Evolutionary conservation across 1,140 invertebrate species (phyloP), one percentile per base, ranked within the genome.

Genomic region (Drosophila kepulauana): DNA sequence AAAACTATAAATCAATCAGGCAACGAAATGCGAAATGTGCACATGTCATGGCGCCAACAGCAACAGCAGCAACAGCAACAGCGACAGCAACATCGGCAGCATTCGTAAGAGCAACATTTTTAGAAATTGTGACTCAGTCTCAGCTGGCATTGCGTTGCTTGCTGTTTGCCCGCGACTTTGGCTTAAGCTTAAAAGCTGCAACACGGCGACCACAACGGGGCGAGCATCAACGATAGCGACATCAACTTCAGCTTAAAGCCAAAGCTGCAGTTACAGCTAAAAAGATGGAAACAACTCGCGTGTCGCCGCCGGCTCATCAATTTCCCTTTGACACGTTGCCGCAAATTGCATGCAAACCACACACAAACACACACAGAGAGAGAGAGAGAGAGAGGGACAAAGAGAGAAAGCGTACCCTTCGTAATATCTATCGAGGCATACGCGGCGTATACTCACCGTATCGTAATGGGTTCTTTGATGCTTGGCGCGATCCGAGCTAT

Each of bases 391-490:
- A 43, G 41, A n/a, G 41, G 7, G 41, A 38, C 3, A 25, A 25
- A 11, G 3, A 41, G 13, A 45, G 33, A 30, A n/a, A 52, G 51
- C 52, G 38, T 41, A n/a, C 56, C 45, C 52, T 38, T 56, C 15
- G 35, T 25, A 52, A 52, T 52, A 28, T 52, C 49, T 52, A n/a
- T 52, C 20, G 28, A 8, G 35, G 56, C 35, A 28, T 45, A 28
- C 10, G 56, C 35, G 41, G 43, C 43, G n/a, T 61, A 41, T 76
- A 94, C 95, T 95, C 94, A 99, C 98, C 91, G 98, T 97, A 92
- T 99, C 98, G 82, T 97, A 97, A 93, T 99, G 98, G 3, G 98
- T 99, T 76, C 98, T 94, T 93, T 99, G 98, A 94, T 99, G 98
- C 93, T 99, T 99, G 1, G 98, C 98, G 58, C 98, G 94, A 92